Base-by-base conservation (phyloP, 2,888 invertebrate genomes). In the Epiblema foenella region DNA sequence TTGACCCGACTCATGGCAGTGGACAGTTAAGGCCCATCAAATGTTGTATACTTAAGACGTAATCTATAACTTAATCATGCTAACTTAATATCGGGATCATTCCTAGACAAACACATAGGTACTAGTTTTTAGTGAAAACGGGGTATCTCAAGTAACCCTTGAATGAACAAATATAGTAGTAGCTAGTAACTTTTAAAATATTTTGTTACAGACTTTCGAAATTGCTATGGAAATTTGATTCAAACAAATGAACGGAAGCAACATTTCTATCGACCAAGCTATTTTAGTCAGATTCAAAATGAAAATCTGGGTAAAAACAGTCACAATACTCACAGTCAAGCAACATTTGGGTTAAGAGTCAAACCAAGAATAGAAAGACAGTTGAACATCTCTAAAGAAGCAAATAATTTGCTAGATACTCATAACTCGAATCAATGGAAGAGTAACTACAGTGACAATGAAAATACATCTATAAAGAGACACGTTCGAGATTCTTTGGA, bases 141-240 rank as follows among this genome's bases (percentile, higher is more conserved):
- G n/a, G n/a, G n/a, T n/a, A n/a, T n/a, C n/a, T n/a, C n/a, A n/a
- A n/a, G n/a, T n/a, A n/a, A n/a, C n/a, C n/a, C n/a, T n/a, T n/a
- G n/a, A n/a, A n/a, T n/a, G n/a, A n/a, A n/a, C n/a, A 33, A 7
- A 33, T 3, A 33, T 33, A 33, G 33, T 3, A 24, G 24, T 18
- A 20, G 4, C 10, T 1, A 51, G 10, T 2, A 51, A 18, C 17
- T 51, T 20, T 52, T 15, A 15, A 42, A 42, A 42, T 12, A 20
- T 33, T 33, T 52, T 58, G 29, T 62, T 62, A 29, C 46, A 62
- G 60, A 29, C 5, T n/a, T 29, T 29, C 49, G 11, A 49, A 15
- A 58, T 18, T 58, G 58, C 37, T 2, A 58, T n/a, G 60, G 60
- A 33, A 29, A 57, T 18, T 9, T 59, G 29, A 17, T n/a, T n/a